Base-by-base conservation (phyloP, 2,113 vertebrate genomes). In the Salminus brasiliensis region DNA sequence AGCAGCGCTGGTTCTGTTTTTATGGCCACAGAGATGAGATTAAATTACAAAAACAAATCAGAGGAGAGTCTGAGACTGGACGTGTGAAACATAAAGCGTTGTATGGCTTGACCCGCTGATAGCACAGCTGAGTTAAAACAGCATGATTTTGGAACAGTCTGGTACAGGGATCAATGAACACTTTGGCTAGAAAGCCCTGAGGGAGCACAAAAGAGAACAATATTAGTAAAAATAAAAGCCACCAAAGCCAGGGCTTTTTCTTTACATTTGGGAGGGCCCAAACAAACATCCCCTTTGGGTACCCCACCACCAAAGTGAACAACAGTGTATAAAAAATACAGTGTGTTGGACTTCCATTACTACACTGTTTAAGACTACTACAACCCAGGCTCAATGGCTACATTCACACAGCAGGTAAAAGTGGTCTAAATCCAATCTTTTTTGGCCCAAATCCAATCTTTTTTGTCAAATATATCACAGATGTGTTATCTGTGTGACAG, bases 21-120 rank as follows among this genome's bases (percentile, higher is more conserved):
- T 39, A 25, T 36, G 41, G 9, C 65, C 52, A 67, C 53, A 77
- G n/a, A 23, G 15, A 47, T 10, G n/a, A 39, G 25, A 79, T 68
- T 63, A 49, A 36, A 60, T 65, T 49, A 68, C 57, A 66, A 60
- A 75, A 74, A 72, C 78, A 73, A 23, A 68, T 21, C 52, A 62
- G 32, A 16, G 16, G 52, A 68, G n/a, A 57, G 6, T 32, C 11
- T 8, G 23, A 41, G 32, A 21, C 41, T n/a, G 8, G 29, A 29
- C 36, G 39, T 16, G 36, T 57, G 52, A 60, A 77, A 41, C 55
- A 53, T 57, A 29, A 25, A 49, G 12, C 6, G 18, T 63, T 1
- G 16, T 32, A 30, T 3, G 23, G 12, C 18, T 12, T 75, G 73
- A 49, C 43, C n/a, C 59, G 34, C 23, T 68, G 36, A 21, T n/a